phyloP scores from a whole-genome alignment of 1,140 invertebrate species.

The Rhynchophorus ferrugineus region DNA sequence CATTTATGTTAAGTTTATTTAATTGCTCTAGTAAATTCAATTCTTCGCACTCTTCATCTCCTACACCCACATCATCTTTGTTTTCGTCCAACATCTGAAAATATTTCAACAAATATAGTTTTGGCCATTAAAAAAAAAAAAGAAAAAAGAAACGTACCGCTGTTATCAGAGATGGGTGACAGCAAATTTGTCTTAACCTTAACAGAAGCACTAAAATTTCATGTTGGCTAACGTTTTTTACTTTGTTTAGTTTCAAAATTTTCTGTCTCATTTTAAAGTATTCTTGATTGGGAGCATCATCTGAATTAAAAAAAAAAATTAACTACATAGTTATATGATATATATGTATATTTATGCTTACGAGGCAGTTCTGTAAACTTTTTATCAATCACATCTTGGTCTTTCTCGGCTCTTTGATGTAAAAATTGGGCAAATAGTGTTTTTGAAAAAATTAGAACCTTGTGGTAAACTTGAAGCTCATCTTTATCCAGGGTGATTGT shows the following conservation, averaged over 20 bases:
- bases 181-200: constrained; percentile 81
- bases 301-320: constrained; percentile 13
- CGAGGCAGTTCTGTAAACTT: constrained; percentile 17
- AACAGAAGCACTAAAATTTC: constrained; percentile 76
- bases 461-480: constrained; percentile 73
- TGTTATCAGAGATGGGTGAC: constrained; percentile 75
- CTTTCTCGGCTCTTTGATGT: constrained; percentile 62
- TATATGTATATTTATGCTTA: constrained; percentile 1
- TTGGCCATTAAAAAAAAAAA: constrained; percentile 2
- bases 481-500: constrained; percentile 55
- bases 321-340: neutral
- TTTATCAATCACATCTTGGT: constrained; percentile 39
- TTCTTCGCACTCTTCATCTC: constrained; percentile 30
- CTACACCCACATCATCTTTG: constrained; percentile 32
- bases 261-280: constrained; percentile 48
- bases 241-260: constrained; percentile 50
- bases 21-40: constrained; percentile 41
- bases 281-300: constrained; percentile 26
- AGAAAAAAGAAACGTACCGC: constrained; percentile 37
- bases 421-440: constrained; percentile 69
- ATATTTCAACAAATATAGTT: neutral
- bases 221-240: constrained; percentile 57
- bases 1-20: constrained; percentile 35
- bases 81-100: constrained; percentile 53
- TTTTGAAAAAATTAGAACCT: constrained; percentile 63